phyloP scores from a whole-genome alignment of 2,113 vertebrate genomes.

The Taxidea taxus region DNA sequence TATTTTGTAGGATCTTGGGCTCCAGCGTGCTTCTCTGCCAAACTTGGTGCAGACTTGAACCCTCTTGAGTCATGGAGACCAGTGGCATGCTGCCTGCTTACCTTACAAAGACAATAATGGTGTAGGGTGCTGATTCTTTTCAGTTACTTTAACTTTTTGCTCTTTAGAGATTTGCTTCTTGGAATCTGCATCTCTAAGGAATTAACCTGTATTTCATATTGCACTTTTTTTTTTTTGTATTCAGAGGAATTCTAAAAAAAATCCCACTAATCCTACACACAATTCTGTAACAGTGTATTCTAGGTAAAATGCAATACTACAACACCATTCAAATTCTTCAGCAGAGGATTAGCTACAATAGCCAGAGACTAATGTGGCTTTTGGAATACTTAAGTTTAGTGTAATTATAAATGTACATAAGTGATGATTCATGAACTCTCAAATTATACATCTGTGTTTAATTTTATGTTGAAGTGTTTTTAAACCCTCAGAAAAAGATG shows the following conservation, averaged over 20 bases:
- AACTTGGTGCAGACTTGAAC: neutral
- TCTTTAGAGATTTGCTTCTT: neutral
- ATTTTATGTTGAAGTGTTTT: constrained; percentile 67
- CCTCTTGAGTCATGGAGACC: neutral
- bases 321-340: constrained; percentile 52
- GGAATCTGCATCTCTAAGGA: neutral
- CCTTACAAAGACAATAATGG: neutral
- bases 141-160: neutral
- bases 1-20: neutral
- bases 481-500: constrained; percentile 67
- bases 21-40: neutral
- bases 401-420: constrained; percentile 68
- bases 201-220: neutral
- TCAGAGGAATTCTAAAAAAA: neutral
- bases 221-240: neutral
- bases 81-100: neutral
- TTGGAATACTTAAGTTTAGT: constrained; percentile 57
- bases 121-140: neutral
- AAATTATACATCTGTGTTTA: constrained; percentile 70
- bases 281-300: neutral
- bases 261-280: neutral
- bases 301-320: constrained; percentile 56
- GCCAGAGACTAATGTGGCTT: constrained; percentile 54
- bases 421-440: constrained; percentile 66
- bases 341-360: constrained; percentile 33